Evolutionary conservation across 2,797 vertebrate species (phyloP), one percentile per base, ranked within the genome.

Genomic region (Clarias fuscus): DNA sequence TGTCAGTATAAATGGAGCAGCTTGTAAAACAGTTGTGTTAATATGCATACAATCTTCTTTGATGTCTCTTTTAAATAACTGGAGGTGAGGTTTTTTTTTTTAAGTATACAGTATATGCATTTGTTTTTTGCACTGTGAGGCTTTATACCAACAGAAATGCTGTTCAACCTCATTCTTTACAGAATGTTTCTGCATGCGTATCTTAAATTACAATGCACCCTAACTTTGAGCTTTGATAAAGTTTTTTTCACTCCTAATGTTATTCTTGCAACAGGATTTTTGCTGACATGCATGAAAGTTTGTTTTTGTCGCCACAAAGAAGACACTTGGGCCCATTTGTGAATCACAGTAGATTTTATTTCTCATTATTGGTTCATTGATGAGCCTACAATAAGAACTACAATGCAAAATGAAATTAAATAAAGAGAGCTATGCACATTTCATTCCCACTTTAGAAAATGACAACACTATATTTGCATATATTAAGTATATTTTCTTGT

Each of bases 171-270:
- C 33, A 72, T 68, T 83, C 53, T 86, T 71, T 84, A 58, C 18
- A 84, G 85, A 90, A 89, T 88, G 88, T 86, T 53, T n/a, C 85
- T 89, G 90, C 90, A 91, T 91, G 90, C 68, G 22, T 84, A 76
- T 33, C 78, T 88, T 78, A 67, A 87, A 76, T 79, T 84, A 84
- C 88, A 91, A 86, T 88, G 67, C 75, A 81, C 62, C 70, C 53
- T n/a, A 78, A 24, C 64, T 86, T 84, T 83, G 40, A 83, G 37
- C 79, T 86, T 83, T 67, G 59, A 68, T 27, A 70, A 78, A 82
- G 37, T 48, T 80, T 14, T 76, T 67, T 67, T 48, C 15, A 18
- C 78, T 62, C 3, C 61, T 83, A 62, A 17, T 77, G 37, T 82
- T 77, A 83, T 83, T 86, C 18, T 86, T 75, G 24, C 18, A 40